Evolutionary conservation across 2,113 vertebrate genomes (phyloP).

Genomic region (Cryptoleucopteryx plumbea): DNA sequence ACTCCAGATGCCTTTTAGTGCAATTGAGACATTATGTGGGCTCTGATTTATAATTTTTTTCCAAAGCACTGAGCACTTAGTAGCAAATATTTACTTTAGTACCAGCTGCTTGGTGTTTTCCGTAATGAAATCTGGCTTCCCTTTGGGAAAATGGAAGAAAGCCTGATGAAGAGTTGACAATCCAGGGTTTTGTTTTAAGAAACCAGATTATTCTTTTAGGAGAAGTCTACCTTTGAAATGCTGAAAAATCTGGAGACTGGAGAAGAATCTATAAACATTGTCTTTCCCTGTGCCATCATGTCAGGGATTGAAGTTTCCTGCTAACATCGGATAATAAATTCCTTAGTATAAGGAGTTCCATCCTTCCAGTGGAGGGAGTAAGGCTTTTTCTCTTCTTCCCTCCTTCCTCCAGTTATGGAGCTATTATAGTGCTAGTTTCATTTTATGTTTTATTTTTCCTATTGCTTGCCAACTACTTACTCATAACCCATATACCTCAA

Average conservation of each 20-base stretch:
- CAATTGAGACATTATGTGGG: not conserved
- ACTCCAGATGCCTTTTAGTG: not conserved
- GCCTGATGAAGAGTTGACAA: not conserved
- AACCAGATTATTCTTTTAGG: not conserved
- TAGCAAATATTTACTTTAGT: conserved; percentile 20
- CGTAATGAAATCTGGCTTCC: not conserved
- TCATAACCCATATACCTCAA: not conserved
- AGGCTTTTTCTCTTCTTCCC: not conserved
- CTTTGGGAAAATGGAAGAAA: not conserved
- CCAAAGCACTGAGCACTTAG: not conserved
- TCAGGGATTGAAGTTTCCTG: not conserved
- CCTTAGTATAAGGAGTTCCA: not conserved
- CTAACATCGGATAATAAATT: not conserved
- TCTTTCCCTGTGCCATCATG: not conserved
- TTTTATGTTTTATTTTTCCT: conserved; percentile 21
- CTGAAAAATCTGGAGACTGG: not conserved
- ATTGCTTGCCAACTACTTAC: conserved; percentile 27
- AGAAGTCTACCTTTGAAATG: not conserved
- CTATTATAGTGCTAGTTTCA: not conserved
- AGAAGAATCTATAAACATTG: not conserved
- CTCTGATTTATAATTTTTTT: not conserved
- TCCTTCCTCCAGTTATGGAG: not conserved
- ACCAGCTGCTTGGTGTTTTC: conserved; percentile 10
- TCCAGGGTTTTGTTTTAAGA: not conserved
- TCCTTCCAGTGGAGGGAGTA: not conserved